Percentiles rank a stretch among this genome's conserved stretches.
Conservation (phyloP, 2,113 vertebrate species). For the Struthio camelus region DNA sequence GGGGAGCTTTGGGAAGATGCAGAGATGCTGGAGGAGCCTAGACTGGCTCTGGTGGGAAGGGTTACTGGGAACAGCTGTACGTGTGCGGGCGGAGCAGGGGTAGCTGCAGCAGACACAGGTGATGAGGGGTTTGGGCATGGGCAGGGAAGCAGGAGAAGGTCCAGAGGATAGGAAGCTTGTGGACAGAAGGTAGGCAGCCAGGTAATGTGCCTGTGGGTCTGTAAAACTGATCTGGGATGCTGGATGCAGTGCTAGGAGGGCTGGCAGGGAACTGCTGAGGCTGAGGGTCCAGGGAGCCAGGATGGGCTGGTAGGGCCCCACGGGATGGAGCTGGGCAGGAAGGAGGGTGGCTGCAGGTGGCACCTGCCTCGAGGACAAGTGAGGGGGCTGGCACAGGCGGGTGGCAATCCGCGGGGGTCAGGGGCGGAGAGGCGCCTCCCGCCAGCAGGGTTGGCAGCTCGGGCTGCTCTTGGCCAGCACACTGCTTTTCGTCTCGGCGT, state of each 20-base stretch:
- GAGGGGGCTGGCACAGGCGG: too few species aligned
- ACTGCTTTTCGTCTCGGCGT: not conserved
- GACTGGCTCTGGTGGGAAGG: not conserved
- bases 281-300: not conserved
- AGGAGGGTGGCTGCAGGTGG: not conserved
- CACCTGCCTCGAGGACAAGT: not conserved
- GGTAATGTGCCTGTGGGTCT: not conserved
- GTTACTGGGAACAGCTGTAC: not conserved
- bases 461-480: not conserved
- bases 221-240: not conserved
- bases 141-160: not conserved
- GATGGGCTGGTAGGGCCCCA: not conserved
- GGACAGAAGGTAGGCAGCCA: not conserved
- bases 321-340: not conserved
- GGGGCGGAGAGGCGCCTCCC: not conserved
- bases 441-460: not conserved
- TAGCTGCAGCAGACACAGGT: not conserved
- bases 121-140: not conserved
- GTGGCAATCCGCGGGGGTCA: not conserved
- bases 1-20: not conserved
- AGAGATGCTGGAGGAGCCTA: not conserved
- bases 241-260: not conserved
- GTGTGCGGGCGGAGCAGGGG: not conserved
- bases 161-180: not conserved
- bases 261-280: not conserved